Evolutionary conservation across 2,797 vertebrate genomes (phyloP), one percentile per base, ranked within the genome.

Genomic region (Acrossocheilus fasciatus): DNA sequence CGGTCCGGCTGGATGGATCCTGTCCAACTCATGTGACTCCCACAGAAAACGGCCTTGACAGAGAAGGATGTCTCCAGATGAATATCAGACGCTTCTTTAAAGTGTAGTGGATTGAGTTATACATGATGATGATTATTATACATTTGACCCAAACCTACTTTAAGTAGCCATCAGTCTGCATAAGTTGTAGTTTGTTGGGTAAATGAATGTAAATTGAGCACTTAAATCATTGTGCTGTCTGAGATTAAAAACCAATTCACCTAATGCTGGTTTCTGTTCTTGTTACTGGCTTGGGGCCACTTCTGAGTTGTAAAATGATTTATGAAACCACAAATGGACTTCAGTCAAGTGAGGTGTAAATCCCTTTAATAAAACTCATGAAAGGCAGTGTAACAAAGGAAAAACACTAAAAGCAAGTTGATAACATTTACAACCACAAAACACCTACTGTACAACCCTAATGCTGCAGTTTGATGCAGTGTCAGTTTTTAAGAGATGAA

Each of bases 371-470:
- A 97, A 97, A 97, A 97, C 94, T 94, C 94, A 95, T 94, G 93
- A 96, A 95, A 94, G 92, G 93, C 95, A 94, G 93, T 94, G 91
- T 95, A 96, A 96, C 95, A 96, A 96, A 95, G 92, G 92, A 95
- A 95, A 93, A 95, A 87, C 94, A 93, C 91, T 92, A 93, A 91
- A 95, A 95, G 93, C 93, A 95, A 96, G 93, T 94, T 93, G 94
- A 94, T 94, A 97, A 96, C 96, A 97, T 97, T 96, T 97, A 97
- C 97, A 97, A 97, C 95, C 96, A 97, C 96, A 96, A 94, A 95
- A 93, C 94, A 92, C 0, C 76, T 80, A 85, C 96, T 97, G 96
- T 96, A 96, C 96, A 97, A 94, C 94, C 95, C 94, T 96, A 96
- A 95, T 95, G 93, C 94, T 95, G 94, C 30, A 3, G 6, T 85